These are phyloP conservation scores for Sander vitreus DNA, from an alignment of 2,113 vertebrate species.

Conservation along the genomic window DNA sequence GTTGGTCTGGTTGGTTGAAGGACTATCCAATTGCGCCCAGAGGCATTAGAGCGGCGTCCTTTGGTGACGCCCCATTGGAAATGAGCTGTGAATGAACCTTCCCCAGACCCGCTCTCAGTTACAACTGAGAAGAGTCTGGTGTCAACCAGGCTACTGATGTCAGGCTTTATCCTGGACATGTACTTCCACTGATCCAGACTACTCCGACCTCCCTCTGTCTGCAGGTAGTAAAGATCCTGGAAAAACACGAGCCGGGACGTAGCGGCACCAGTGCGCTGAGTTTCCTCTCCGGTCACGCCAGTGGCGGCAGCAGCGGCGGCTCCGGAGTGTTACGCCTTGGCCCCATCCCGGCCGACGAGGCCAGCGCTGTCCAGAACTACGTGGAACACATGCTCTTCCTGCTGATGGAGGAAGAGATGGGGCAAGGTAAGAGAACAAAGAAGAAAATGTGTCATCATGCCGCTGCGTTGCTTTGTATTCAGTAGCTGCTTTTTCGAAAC, in stretches of 20 bases:
- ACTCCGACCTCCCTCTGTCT: not conserved
- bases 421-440: slow-evolving; percentile 74
- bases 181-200: too few species aligned
- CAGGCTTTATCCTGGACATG: too few species aligned
- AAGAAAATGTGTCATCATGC: too few species aligned
- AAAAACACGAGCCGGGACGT: slow-evolving; percentile 92
- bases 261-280: slow-evolving; percentile 28
- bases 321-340: slow-evolving; percentile 67
- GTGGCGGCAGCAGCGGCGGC: not conserved
- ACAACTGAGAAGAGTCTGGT: too few species aligned
- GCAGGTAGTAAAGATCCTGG: slow-evolving; percentile 94
- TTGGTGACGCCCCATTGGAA: too few species aligned
- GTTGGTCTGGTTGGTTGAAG: too few species aligned
- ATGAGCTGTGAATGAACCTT: too few species aligned
- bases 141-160: too few species aligned
- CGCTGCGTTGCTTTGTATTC: accelerated
- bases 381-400: slow-evolving; percentile 98
- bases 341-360: slow-evolving; percentile 90
- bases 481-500: too few species aligned
- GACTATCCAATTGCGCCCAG: too few species aligned
- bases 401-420: slow-evolving; percentile 93
- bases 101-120: too few species aligned
- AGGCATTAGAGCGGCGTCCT: too few species aligned
- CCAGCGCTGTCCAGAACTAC: slow-evolving; percentile 97
- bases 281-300: slow-evolving; percentile 61